Percentiles rank a stretch among this genome's conserved stretches.
Evolutionary conservation across 2,797 vertebrate species (phyloP).

Genomic region (Protosalanx chinensis): DNA sequence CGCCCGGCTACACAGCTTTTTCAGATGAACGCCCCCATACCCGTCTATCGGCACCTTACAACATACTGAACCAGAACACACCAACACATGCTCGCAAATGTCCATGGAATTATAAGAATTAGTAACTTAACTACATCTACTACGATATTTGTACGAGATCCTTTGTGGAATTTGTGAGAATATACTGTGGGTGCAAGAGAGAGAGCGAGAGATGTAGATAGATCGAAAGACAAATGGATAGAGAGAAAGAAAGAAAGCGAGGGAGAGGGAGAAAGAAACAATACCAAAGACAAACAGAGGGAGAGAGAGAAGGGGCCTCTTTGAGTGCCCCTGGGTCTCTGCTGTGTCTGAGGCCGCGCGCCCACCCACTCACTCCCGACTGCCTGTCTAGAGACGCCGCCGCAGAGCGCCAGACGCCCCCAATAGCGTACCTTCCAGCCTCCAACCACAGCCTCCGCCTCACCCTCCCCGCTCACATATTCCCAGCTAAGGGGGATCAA

Average conservation of each 20-base stretch:
- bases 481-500: slow-evolving; percentile 60
- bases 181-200: neutral
- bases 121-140: neutral
- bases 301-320: slow-evolving; percentile 35
- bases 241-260: neutral
- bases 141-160: neutral
- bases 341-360: slow-evolving; percentile 41
- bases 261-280: neutral
- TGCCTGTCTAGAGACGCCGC: slow-evolving; percentile 61
- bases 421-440: slow-evolving; percentile 38
- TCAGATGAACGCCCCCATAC: too few species aligned
- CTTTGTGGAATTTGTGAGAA: neutral
- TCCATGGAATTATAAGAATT: neutral
- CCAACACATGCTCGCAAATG: neutral
- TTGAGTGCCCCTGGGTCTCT: slow-evolving; percentile 26
- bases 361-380: slow-evolving; percentile 58
- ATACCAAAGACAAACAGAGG: neutral
- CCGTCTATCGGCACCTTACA: too few species aligned
- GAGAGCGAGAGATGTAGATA: slow-evolving; percentile 13
- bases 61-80: neutral
- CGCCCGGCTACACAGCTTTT: too few species aligned
- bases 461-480: slow-evolving; percentile 50
- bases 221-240: slow-evolving; percentile 7
- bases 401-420: slow-evolving; percentile 35
- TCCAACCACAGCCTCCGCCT: slow-evolving; percentile 51